A percentile compares a stretch with the other conserved stretches of the same genome.
Evolutionary conservation across 2,888 invertebrate genomes (phyloP).

Genomic region (Temnothorax rugatulus): DNA sequence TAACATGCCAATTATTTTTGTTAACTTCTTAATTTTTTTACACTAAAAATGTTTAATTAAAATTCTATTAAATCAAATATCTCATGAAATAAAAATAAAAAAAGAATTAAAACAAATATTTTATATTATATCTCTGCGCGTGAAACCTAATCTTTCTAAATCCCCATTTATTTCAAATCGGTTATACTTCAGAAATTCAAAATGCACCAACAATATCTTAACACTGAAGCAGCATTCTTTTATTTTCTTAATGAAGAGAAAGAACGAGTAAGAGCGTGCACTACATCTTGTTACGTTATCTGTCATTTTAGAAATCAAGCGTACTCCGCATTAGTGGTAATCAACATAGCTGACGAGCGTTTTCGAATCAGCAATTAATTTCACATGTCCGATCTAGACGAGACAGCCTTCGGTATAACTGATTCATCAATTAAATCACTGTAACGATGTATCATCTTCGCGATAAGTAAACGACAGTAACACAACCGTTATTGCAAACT

Average conservation of each 20-base stretch:
- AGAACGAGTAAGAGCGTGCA: background rate
- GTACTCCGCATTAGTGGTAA: constrained; percentile 7
- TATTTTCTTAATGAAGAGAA: background rate
- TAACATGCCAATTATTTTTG: background rate
- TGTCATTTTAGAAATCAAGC: constrained; percentile 24
- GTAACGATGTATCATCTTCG: constrained; percentile 32
- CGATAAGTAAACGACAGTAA: constrained; percentile 34
- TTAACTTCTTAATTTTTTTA: constrained; percentile 1
- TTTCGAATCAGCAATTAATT: constrained; percentile 55
- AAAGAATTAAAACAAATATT: background rate
- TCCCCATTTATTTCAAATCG: background rate
- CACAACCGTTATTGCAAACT: constrained; percentile 7
- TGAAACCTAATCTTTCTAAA: background rate
- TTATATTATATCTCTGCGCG: background rate
- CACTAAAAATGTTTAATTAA: background rate
- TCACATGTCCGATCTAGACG: constrained; percentile 40
- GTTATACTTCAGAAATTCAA: background rate
- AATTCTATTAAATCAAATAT: background rate
- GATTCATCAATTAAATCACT: constrained; percentile 47
- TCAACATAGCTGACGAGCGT: constrained; percentile 13
- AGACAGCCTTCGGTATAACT: constrained; percentile 31
- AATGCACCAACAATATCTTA: background rate
- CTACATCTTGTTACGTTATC: background rate
- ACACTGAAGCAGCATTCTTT: background rate
- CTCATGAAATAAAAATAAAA: background rate